phyloP scores from a whole-genome alignment of 2,797 vertebrate genomes.

The Scyliorhinus canicula region DNA sequence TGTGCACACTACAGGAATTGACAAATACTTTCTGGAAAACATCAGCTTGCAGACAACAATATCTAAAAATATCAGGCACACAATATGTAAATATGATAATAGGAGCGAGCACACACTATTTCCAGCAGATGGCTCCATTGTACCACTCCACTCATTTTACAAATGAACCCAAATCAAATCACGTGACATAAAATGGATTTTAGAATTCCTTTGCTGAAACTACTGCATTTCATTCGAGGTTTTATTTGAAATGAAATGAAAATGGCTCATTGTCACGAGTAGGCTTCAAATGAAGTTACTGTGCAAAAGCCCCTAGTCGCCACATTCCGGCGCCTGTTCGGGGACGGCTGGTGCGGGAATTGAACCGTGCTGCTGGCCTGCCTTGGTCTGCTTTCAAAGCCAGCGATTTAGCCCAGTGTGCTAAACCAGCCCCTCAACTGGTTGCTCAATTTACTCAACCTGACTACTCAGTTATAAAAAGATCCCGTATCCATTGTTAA shows the following conservation, averaged over 20 bases:
- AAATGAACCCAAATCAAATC: neutral
- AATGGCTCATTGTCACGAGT: too few species aligned
- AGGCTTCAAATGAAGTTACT: too few species aligned
- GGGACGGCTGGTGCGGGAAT: too few species aligned
- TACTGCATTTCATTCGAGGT: neutral
- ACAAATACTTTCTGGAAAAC: neutral
- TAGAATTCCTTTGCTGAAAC: neutral
- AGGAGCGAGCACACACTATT: neutral
- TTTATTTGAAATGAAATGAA: too few species aligned
- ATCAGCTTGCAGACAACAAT: neutral
- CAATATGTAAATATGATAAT: neutral
- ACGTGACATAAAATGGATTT: neutral
- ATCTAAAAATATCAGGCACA: neutral
- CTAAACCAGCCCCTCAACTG: too few species aligned
- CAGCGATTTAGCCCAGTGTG: too few species aligned
- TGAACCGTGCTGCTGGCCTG: too few species aligned
- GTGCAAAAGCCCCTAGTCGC: too few species aligned
- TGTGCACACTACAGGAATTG: neutral
- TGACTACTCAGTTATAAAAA: neutral
- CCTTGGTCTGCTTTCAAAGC: too few species aligned
- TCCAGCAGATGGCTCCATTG: slow-evolving; percentile 13
- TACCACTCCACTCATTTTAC: neutral
- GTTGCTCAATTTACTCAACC: too few species aligned
- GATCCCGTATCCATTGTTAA: too few species aligned
- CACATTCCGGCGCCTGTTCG: too few species aligned